Evolutionary conservation across 2,888 invertebrate species (phyloP).

Genomic region (Clunio marinus): DNA sequence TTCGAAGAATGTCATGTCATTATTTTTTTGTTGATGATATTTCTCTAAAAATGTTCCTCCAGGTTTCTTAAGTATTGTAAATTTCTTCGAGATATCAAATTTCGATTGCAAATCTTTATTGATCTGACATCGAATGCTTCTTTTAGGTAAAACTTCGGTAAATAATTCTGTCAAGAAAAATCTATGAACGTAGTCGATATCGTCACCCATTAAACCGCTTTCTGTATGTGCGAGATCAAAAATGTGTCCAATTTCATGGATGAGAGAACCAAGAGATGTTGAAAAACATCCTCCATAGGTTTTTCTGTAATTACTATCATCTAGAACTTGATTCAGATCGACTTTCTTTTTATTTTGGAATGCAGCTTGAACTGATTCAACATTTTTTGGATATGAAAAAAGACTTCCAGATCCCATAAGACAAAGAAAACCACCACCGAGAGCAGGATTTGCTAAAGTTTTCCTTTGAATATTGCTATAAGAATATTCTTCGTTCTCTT

Average conservation of each 20-base stretch:
- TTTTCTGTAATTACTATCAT: slow-evolving; percentile 87
- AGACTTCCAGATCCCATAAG: slow-evolving; percentile 85
- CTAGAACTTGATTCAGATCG: slow-evolving; percentile 71
- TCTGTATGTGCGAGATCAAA: slow-evolving; percentile 90
- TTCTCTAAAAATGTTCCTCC: slow-evolving; percentile 45
- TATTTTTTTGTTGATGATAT: slow-evolving; percentile 48
- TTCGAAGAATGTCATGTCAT: slow-evolving; percentile 49
- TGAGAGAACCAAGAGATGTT: slow-evolving; percentile 83
- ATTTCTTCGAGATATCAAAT: slow-evolving; percentile 41
- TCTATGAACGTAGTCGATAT: slow-evolving; percentile 77
- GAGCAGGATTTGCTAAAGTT: slow-evolving; percentile 78
- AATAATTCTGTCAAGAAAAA: slow-evolving; percentile 66
- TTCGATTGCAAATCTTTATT: neutral
- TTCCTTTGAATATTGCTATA: slow-evolving; percentile 66
- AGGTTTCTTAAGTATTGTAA: slow-evolving; percentile 46
- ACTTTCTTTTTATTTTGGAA: slow-evolving; percentile 56
- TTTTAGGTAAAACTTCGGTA: slow-evolving; percentile 46
- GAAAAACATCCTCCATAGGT: slow-evolving; percentile 84
- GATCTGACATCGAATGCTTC: slow-evolving; percentile 43
- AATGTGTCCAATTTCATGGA: slow-evolving; percentile 91
- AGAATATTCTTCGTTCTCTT: slow-evolving; percentile 58
- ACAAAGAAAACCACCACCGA: slow-evolving; percentile 88
- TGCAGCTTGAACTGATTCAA: slow-evolving; percentile 61
- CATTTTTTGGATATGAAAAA: slow-evolving; percentile 78
- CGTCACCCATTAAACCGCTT: slow-evolving; percentile 89